Evolutionary conservation across 2,888 invertebrate genomes (phyloP).

Genomic region (Tortricodes alternella): DNA sequence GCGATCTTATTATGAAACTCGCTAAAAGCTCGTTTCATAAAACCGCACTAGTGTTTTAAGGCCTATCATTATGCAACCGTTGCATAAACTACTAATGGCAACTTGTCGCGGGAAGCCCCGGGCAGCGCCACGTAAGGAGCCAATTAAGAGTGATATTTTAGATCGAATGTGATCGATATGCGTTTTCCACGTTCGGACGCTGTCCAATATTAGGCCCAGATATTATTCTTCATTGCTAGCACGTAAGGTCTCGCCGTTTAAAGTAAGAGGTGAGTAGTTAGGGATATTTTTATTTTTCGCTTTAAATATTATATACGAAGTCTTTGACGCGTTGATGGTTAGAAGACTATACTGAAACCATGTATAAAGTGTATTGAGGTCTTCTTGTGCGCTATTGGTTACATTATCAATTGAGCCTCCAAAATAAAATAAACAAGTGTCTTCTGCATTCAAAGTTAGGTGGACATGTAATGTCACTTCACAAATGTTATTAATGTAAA

Average conservation of each 20-base stretch:
- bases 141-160: neutral
- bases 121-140: neutral
- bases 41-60: too few relatives aligned
- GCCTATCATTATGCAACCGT: too few relatives aligned
- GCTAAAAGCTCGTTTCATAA: too few relatives aligned
- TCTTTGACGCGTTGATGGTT: constrained; percentile 26
- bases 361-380: constrained; percentile 27
- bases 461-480: constrained; percentile 11
- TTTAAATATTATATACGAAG: constrained; percentile 25
- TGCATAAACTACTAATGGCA: neutral
- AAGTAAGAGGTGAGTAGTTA: constrained; percentile 1
- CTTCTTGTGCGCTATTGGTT: constrained; percentile 28
- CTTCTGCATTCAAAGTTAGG: constrained; percentile 15
- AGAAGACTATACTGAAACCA: constrained; percentile 32
- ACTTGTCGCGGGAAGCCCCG: neutral
- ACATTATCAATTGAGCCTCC: constrained; percentile 5
- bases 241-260: constrained; percentile 10
- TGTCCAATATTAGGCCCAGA: constrained; percentile 11
- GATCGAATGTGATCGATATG: too few relatives aligned
- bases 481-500: constrained; percentile 21
- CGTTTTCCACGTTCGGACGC: constrained; percentile 3
- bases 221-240: constrained; percentile 9
- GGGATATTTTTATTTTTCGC: constrained; percentile 30
- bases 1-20: too few relatives aligned
- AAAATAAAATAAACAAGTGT: constrained; percentile 24